Evolutionary conservation across 2,113 vertebrate genomes (phyloP), one percentile per base, ranked within the genome.

Genomic region (Psammodynastes pulverulentus): DNA sequence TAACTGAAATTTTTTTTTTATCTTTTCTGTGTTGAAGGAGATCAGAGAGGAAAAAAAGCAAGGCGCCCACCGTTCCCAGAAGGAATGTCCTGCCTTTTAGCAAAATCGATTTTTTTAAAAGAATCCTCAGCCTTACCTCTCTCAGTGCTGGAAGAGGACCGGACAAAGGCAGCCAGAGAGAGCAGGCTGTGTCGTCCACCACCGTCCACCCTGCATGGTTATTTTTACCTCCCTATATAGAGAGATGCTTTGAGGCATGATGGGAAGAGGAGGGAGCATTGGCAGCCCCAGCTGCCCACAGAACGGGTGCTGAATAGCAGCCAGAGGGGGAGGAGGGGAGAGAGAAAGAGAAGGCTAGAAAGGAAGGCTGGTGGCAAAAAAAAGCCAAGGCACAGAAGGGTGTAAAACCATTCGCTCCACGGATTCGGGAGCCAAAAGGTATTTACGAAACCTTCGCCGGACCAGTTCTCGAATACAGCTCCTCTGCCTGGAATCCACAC

Each of bases 201-300:
- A 89, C 90, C 54, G 89, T 91, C 93, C 94, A 93, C 95, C 95
- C 94, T 93, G 92, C 94, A 91, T 1, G 93, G 95, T 91, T 94
- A 94, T 95, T 10, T 94, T 94, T 95, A 94, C 94, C 96, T 91
- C 96, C 94, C 94, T 97, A 97, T 97, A 97, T 97, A 96, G 51
- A 12, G 51, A 23, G 19, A 24, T 93, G 95, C 96, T 79, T 39
- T 0, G 49, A 3, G 87, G 97, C 97, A 97, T 97, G 96, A 97
- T 34, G 97, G 97, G 97, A 97, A 93, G 23, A n/a, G n/a, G 46
- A n/a, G 90, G 51, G 86, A 88, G 91, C 9, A 0, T 15, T n/a
- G 58, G 86, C 91, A 53, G 79, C 62, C 15, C 8, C 5, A 15
- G 91, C 67, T 89, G 29, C 90, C 48, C 9, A 17, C 13, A 39